Base-by-base conservation (phyloP, 2,113 vertebrate species). In the Phyllostomus discolor region DNA sequence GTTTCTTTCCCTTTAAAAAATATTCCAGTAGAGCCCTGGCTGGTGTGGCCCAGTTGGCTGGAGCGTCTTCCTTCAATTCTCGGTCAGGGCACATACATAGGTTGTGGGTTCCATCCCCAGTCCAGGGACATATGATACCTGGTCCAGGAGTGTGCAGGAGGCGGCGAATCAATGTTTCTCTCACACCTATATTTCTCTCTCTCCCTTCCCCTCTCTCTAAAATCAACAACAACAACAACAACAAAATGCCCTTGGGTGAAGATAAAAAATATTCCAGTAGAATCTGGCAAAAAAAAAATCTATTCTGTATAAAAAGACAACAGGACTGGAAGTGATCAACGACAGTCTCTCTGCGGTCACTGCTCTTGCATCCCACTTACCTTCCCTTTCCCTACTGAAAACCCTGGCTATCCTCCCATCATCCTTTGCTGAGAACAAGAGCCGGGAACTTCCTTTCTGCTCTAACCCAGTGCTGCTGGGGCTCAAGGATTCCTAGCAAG, bases 1-100 rank as follows among this genome's bases (percentile, higher is more conserved):
- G 80, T 79, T 92, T 96, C 33, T 91, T 88, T 64, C 26, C 52
- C 80, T 88, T 92, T 12, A 80, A 93, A 67, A 54, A 73, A 67
- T 59, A 57, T 10, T 57, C 48, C 57, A 69, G n/a, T 35, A 52
- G 8, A 89, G 67, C 52, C 73, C 91, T 33, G 64, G 11, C 28
- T 31, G 10, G 62, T 31, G 28, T 64, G 62, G 28, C 62, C 31
- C 59, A 64, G 62, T 64, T 64, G 11, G 62, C 31, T 64, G 62
- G 62, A 31, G 17, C 16, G 17, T 35, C n/a, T 9, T 35, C 66
- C 62, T 64, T 64, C 62, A 64, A 64, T 64, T 64, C 62, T 64
- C 10, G 2, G 62, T 31, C 28, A 64, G 12, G 12, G 62, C 62
- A 64, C 28, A 64, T 64, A 64, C 28, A 2, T 64, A 31, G 11